These are phyloP conservation scores for Lasioglossum marginatum DNA, from an alignment of 2,888 invertebrate genomes.

Conservation along the genomic window DNA sequence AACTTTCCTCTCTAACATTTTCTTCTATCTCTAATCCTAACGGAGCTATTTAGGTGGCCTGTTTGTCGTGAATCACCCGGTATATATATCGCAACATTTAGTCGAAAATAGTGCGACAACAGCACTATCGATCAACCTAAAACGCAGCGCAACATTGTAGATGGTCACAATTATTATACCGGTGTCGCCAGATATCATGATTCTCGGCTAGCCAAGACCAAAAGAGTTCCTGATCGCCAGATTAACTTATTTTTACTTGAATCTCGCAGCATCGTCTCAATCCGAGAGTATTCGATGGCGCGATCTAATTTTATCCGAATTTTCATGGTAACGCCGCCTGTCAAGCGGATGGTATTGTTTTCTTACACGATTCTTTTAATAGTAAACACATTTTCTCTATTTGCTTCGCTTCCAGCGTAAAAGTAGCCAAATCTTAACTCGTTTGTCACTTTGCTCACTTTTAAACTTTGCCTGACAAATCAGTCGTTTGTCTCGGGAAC, in stretches of 20 bases:
- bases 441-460: background rate
- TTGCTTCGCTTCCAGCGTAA: no score
- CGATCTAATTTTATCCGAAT: conserved; percentile 10
- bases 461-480: background rate
- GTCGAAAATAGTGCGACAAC: background rate
- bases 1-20: no score
- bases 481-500: background rate
- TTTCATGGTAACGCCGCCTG: background rate
- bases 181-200: background rate
- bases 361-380: background rate
- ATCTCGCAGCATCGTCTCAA: background rate
- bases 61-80: no score
- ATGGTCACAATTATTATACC: background rate
- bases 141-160: background rate
- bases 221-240: background rate
- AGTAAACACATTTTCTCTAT: background rate
- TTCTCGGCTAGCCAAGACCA: background rate
- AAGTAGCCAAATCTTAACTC: background rate
- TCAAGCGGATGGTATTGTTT: background rate
- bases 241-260: conserved; percentile 7
- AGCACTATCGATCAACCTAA: background rate
- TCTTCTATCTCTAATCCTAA: no score
- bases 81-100: background rate
- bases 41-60: no score
- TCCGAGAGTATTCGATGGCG: background rate